These are phyloP conservation scores for Falcaria lacertinaria DNA, from an alignment of 2,888 invertebrate species.

Conservation along the genomic window DNA sequence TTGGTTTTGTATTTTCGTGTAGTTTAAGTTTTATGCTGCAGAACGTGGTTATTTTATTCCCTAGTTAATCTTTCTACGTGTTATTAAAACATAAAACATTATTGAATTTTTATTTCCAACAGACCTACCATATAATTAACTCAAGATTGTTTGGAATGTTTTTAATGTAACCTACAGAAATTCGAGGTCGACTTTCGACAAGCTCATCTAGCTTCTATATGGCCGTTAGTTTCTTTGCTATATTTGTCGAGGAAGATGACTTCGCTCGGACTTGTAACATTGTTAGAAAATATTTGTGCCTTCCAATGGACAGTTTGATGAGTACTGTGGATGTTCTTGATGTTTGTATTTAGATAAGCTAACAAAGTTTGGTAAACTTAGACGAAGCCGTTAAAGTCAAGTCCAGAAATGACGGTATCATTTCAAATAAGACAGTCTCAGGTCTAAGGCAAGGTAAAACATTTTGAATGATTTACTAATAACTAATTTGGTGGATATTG, in stretches of 20 bases:
- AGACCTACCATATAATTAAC: too few species aligned
- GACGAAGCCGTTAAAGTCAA: neutral
- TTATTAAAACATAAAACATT: too few species aligned
- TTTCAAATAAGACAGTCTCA: neutral
- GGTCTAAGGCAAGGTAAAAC: neutral
- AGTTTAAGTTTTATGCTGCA: neutral
- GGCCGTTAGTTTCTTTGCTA: slow-evolving; percentile 40
- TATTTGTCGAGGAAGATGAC: slow-evolving; percentile 73
- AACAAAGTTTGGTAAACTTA: slow-evolving; percentile 16
- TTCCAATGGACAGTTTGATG: slow-evolving; percentile 37
- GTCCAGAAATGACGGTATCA: neutral
- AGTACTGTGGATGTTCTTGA: slow-evolving; percentile 17
- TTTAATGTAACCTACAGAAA: too few species aligned
- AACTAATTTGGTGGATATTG: too few species aligned
- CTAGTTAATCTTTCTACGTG: too few species aligned
- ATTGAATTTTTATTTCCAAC: too few species aligned
- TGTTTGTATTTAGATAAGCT: slow-evolving; percentile 25
- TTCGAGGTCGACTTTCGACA: neutral
- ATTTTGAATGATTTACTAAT: neutral
- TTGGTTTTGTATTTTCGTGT: neutral
- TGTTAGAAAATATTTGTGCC: slow-evolving; percentile 65
- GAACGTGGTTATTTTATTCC: too few species aligned
- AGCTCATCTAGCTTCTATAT: slow-evolving; percentile 38
- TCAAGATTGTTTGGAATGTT: too few species aligned
- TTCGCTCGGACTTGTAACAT: slow-evolving; percentile 61